These are phyloP conservation scores for Agrotis clavis DNA, from an alignment of 2,888 invertebrate genomes.

Conservation along the genomic window DNA sequence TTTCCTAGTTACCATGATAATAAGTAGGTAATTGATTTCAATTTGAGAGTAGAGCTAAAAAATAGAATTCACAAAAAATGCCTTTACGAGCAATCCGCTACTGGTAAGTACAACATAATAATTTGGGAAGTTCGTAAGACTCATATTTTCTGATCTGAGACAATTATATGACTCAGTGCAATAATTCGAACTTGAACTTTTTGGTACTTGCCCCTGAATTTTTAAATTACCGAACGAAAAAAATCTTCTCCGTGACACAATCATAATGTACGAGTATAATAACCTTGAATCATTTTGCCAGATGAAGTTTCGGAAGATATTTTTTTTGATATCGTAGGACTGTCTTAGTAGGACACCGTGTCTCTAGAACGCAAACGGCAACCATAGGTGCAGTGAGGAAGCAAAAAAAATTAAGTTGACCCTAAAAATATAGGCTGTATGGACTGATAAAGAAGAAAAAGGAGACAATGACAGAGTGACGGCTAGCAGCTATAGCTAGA, in stretches of 20 bases:
- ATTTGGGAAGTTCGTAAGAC: conserved; percentile 10
- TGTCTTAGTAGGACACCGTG: no score
- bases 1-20: not conserved
- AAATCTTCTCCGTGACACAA: not conserved
- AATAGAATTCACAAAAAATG: not conserved
- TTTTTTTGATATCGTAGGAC: no score
- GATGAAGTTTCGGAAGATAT: no score
- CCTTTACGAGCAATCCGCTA: not conserved
- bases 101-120: not conserved
- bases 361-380: no score
- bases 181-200: not conserved
- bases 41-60: not conserved
- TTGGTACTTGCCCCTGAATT: not conserved
- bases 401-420: no score
- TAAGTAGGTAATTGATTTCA: no score
- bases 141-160: conserved; percentile 13
- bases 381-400: no score
- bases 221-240: not conserved
- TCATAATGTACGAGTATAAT: no score
- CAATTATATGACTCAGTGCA: conserved; percentile 1
- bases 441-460: no score
- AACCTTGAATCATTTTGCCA: not conserved
- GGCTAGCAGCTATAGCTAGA: no score
- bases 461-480: no score
- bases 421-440: no score